Conservation (phyloP, 1,140 invertebrate species). For the Penaeus chinensis region DNA sequence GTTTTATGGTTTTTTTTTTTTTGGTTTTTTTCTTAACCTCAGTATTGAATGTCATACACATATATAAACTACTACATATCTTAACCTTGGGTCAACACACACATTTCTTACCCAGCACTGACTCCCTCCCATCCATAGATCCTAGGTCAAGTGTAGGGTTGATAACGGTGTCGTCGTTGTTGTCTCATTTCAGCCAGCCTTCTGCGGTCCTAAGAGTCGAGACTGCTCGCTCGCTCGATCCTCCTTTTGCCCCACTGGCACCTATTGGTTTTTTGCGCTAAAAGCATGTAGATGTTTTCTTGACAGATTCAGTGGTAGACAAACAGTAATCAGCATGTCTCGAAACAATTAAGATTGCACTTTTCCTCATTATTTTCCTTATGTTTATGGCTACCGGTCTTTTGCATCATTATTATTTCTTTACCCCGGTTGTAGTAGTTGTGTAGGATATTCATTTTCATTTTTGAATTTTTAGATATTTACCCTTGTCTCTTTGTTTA, state of each 20-base stretch:
- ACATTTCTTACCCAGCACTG: conserved; percentile 14
- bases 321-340: conserved; percentile 6
- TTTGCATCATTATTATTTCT: background rate
- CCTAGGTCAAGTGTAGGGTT: conserved; percentile 43
- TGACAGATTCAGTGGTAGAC: conserved; percentile 3
- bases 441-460: no score
- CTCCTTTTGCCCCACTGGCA: conserved; percentile 48
- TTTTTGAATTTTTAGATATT: no score
- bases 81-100: no score
- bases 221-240: conserved; percentile 46
- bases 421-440: no score
- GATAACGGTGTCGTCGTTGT: conserved; percentile 46
- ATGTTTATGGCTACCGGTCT: background rate
- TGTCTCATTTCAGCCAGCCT: conserved; percentile 47
- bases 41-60: no score
- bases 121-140: conserved; percentile 28
- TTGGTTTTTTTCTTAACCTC: no score
- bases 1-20: no score
- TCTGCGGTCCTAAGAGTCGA: conserved; percentile 46
- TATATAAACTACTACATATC: no score
- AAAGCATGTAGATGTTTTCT: conserved; percentile 42
- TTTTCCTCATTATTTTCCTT: conserved; percentile 9
- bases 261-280: conserved; percentile 44
- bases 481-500: no score
- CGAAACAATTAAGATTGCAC: background rate